These are phyloP conservation scores for Sebastes ruberrimus DNA, from an alignment of 2,797 vertebrate genomes.

Conservation along the genomic window DNA sequence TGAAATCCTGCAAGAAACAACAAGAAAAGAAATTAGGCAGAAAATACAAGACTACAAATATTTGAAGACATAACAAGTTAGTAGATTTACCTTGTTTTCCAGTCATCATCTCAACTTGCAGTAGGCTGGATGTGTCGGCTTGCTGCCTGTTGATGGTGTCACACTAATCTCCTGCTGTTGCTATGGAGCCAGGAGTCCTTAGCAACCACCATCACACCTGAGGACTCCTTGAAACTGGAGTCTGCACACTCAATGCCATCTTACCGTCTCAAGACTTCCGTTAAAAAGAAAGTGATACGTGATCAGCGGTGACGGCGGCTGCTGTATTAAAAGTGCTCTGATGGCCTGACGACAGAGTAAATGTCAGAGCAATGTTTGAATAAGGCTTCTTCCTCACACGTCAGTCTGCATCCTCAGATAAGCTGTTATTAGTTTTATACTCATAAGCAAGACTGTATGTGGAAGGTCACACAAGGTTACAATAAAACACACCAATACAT, in stretches of 20 bases:
- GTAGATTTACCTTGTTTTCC: conserved; percentile 54
- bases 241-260: neutral
- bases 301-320: neutral
- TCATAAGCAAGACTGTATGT: neutral
- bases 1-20: conserved; percentile 41
- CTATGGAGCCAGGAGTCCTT: conserved; percentile 57
- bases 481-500: neutral
- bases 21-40: neutral
- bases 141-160: conserved; percentile 7
- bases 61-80: neutral
- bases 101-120: conserved; percentile 52
- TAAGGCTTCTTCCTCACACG: too few species aligned
- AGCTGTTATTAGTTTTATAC: neutral
- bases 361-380: too few species aligned
- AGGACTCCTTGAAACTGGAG: conserved; percentile 68
- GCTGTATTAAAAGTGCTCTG: neutral
- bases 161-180: conserved; percentile 55
- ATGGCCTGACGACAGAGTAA: too few species aligned
- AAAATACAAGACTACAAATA: accelerated
- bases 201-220: conserved; percentile 66
- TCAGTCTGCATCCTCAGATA: too few species aligned
- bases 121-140: neutral
- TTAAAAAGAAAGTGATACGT: conserved; percentile 35
- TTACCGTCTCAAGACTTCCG: conserved; percentile 9
- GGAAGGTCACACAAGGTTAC: neutral